A percentile compares a stretch with the other conserved stretches of the same genome.
These are phyloP conservation scores for Saturnia pavonia DNA, from an alignment of 2,888 invertebrate species.

Conservation along the genomic window DNA sequence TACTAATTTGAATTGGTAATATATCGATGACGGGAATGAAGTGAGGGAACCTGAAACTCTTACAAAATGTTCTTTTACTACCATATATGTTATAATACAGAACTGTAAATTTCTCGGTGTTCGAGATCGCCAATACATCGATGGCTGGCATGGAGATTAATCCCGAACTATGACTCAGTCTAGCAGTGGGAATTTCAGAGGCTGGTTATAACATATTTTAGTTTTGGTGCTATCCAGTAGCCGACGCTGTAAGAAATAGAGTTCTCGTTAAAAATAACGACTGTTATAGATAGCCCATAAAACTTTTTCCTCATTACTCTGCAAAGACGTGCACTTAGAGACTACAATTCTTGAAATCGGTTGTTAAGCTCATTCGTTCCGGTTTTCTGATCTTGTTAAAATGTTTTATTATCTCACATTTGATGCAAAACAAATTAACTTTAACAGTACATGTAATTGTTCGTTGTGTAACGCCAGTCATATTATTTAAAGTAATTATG, in stretches of 20 bases:
- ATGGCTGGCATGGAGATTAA: too few relatives aligned
- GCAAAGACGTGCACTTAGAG: background rate
- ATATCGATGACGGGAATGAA: too few relatives aligned
- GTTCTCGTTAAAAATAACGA: slow-evolving; percentile 8
- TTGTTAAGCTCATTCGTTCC: slow-evolving; percentile 46
- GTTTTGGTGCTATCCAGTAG: too few relatives aligned
- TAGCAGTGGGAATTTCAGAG: too few relatives aligned
- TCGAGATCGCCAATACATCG: too few relatives aligned
- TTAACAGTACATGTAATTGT: slow-evolving; percentile 15
- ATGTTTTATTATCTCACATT: slow-evolving; percentile 37
- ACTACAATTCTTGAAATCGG: slow-evolving; percentile 4
- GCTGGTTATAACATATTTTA: too few relatives aligned
- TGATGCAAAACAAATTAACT: slow-evolving; percentile 27
- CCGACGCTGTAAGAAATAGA: background rate
- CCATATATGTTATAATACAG: too few relatives aligned
- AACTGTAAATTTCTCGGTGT: too few relatives aligned
- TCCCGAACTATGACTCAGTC: too few relatives aligned
- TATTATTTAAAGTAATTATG: slow-evolving; percentile 17
- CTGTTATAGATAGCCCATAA: background rate
- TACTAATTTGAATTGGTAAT: background rate
- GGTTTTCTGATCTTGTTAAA: slow-evolving; percentile 58
- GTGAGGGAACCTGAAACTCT: too few relatives aligned
- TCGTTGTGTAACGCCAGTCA: slow-evolving; percentile 12
- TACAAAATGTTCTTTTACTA: too few relatives aligned
- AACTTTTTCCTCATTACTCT: slow-evolving; percentile 15